Evolutionary conservation across 2,888 invertebrate genomes (phyloP).

Genomic region (Ophioninae sp.): DNA sequence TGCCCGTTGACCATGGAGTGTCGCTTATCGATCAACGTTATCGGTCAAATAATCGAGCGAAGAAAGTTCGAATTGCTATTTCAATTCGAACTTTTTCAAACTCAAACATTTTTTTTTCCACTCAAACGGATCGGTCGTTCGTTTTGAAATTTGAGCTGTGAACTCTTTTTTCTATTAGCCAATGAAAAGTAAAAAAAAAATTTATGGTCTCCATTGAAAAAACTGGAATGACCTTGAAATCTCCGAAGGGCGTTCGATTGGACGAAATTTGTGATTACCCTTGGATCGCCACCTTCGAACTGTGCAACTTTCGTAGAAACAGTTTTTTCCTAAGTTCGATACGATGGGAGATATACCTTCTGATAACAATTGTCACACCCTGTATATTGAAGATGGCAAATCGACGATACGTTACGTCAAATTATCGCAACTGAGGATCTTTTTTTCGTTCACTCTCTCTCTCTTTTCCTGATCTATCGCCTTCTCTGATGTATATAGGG

Average conservation of each 20-base stretch:
- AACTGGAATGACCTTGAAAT: constrained; percentile 1
- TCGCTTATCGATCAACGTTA: constrained; percentile 50
- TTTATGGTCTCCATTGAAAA: too few species aligned
- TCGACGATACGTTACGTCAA: background rate
- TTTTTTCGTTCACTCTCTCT: background rate
- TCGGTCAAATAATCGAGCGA: constrained; percentile 48
- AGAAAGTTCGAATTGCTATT: background rate
- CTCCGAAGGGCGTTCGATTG: background rate
- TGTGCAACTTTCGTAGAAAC: background rate
- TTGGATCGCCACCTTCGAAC: background rate
- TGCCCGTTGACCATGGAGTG: constrained; percentile 2
- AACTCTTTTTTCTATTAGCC: background rate
- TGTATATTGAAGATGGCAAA: background rate
- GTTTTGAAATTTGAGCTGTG: background rate
- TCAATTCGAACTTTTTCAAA: background rate
- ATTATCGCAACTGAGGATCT: background rate
- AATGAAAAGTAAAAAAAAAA: background rate
- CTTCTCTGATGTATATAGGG: too few species aligned
- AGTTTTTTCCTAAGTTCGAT: background rate
- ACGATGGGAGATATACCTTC: too few species aligned
- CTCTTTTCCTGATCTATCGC: too few species aligned
- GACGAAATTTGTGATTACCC: background rate
- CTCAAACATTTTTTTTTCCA: background rate
- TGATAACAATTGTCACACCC: too few species aligned
- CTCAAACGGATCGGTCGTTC: background rate